Percentiles rank a stretch among this genome's conserved stretches.
Conservation (phyloP, 2,113 vertebrate genomes). For the Nanger granti region DNA sequence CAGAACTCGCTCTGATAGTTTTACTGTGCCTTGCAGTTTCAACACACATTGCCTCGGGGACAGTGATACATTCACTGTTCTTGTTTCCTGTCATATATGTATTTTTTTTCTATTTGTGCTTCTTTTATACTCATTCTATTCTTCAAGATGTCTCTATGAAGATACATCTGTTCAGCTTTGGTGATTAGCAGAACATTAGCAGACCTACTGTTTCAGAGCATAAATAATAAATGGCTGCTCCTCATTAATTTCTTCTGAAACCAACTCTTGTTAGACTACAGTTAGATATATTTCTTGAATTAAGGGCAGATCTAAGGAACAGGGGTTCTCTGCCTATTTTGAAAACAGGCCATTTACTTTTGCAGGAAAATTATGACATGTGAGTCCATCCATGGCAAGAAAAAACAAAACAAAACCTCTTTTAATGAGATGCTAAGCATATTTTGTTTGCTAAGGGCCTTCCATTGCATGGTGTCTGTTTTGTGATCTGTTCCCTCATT, state of each 20-base stretch:
- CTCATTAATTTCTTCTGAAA: constrained; percentile 79
- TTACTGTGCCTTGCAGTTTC: not conserved
- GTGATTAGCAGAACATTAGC: constrained; percentile 81
- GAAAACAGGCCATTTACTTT: not conserved
- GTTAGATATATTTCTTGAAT: constrained; percentile 74
- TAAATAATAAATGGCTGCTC: constrained; percentile 79
- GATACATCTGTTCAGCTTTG: constrained; percentile 75
- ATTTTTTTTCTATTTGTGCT: constrained; percentile 25
- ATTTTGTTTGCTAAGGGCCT: constrained; percentile 34
- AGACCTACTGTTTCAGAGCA: constrained; percentile 76
- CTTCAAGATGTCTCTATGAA: constrained; percentile 50
- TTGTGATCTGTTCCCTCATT: not conserved
- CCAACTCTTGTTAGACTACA: constrained; percentile 66
- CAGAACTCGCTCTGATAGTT: not conserved
- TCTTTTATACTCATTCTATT: constrained; percentile 31
- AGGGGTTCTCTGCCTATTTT: not conserved
- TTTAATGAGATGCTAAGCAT: not conserved
- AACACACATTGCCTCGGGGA: not conserved
- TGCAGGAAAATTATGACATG: not conserved
- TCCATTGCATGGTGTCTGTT: not conserved
- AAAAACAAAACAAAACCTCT: not conserved
- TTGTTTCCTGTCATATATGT: not conserved
- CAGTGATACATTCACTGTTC: not conserved
- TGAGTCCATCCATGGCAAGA: not conserved
- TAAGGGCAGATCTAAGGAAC: constrained; percentile 56